Base-by-base conservation (phyloP, 2,888 invertebrate species). In the Sturmia bella region DNA sequence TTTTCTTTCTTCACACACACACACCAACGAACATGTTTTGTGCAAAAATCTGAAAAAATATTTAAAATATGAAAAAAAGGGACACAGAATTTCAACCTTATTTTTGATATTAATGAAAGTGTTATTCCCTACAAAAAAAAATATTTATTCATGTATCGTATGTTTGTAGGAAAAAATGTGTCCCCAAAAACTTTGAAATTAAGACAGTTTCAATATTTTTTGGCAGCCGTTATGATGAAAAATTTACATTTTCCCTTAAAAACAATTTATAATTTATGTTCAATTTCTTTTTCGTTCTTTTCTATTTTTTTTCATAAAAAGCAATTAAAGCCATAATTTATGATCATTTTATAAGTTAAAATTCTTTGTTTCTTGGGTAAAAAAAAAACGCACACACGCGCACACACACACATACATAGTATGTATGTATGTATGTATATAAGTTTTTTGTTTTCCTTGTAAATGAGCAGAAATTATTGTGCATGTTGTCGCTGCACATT, bases 301-400 rank as follows among this genome's bases (percentile, higher is more conserved):
- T n/a, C n/a, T n/a, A n/a, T n/a, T n/a, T 39, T 45, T 41, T 7
- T 7, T 50, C 21, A 27, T 64, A 73, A 77, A 77, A 63, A 57
- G 52, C 81, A 81, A 81, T 77, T 81, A 77, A 64, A 19, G 69
- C 5, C 12, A 81, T 81, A 81, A 81, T 81, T 81, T 81, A 81
- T 77, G 61, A 63, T 64, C 77, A 15, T 73, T 77, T 77, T 77
- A 69, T 77, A 77, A 68, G 56, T 68, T 68, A 69, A 75, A 73
- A 81, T 81, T 81, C 69, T 76, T 72, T 76, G 69, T 66, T 78
- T 68, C 32, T 32, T 32, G 32, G 32, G 7, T 32, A 32, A 32
- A 57, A 5, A 39, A 37, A 7, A 7, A 5, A 32, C 32, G 9
- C 9, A 32, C 27, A 27, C 6, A 27, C 6, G 9, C 32, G 9